Evolutionary conservation across 2,797 vertebrate species (phyloP).

Genomic region (Tadarida brasiliensis): DNA sequence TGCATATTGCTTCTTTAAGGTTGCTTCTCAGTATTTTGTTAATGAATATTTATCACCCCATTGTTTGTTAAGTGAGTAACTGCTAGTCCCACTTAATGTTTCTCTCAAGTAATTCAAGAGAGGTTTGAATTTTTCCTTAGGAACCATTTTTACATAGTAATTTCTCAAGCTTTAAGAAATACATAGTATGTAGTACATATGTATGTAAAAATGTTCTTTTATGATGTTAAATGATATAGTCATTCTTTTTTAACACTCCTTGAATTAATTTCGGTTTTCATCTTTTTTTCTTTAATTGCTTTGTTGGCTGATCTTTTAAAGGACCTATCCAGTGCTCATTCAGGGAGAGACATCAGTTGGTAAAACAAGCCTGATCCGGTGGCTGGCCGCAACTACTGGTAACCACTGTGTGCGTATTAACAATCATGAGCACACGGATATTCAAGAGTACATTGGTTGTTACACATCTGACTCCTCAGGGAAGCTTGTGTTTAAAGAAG

Average conservation of each 20-base stretch:
- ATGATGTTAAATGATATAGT: slow-evolving; percentile 6
- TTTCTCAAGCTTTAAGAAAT: neutral
- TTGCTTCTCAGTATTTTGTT: slow-evolving; percentile 29
- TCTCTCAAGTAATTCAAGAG: neutral
- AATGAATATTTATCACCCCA: neutral
- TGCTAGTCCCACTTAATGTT: neutral
- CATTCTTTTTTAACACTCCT: neutral
- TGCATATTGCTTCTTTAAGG: neutral
- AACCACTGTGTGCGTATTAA: slow-evolving; percentile 98
- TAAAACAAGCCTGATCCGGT: slow-evolving; percentile 97
- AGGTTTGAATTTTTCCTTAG: slow-evolving; percentile 28
- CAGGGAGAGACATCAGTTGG: slow-evolving; percentile 99
- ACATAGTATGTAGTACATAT: neutral
- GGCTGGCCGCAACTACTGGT: slow-evolving; percentile 95
- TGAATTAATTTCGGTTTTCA: neutral
- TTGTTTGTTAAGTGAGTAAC: neutral
- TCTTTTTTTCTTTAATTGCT: slow-evolving; percentile 20
- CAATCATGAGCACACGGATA: slow-evolving; percentile 99
- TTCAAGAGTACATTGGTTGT: slow-evolving; percentile 99
- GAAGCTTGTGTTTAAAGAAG: slow-evolving; percentile 97
- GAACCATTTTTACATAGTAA: neutral
- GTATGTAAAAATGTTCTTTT: neutral
- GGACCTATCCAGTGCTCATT: slow-evolving; percentile 95
- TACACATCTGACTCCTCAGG: slow-evolving; percentile 94
- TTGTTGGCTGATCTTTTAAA: slow-evolving; percentile 82